Evolutionary conservation across 2,797 vertebrate species (phyloP), one percentile per base, ranked within the genome.

Genomic region (Pyrocephalus nanus): DNA sequence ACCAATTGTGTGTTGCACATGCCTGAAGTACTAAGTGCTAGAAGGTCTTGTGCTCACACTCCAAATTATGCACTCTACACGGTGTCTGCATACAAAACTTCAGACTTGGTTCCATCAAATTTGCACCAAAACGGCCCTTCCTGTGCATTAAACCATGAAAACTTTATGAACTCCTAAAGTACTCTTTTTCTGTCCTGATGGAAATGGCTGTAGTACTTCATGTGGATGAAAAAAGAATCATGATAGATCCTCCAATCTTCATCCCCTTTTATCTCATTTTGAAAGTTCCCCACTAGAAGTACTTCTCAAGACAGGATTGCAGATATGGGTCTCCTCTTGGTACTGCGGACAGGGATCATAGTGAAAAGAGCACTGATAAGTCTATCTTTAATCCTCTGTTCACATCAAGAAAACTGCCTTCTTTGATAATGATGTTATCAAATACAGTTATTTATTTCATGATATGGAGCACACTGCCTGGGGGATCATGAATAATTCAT

Each of bases 401-500:
- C 92, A 92, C 86, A 94, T 92, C 78, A 90, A 75, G 78, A 84
- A 93, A 92, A 93, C 47, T 13, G 21, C 71, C 90, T 94, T 94
- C 78, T 96, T 96, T 96, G 92, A 94, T 95, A 93, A 96, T 93
- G 92, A 93, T 51, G 0, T 96, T 96, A 95, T 95, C 92, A 95
- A 96, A 97, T 92, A 72, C 58, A 90, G 64, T 95, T 97, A 96
- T 97, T 96, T 97, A 96, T 97, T 96, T 96, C 93, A 86, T 85
- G 61, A 96, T 95, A 90, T 72, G 47, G 82, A 95, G 80, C 26
- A 23, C 73, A 87, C 64, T 0, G 81, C 88, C 92, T 95, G 58
- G 25, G 65, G 83, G 11, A 86, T 79, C 36, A 91, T 93, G 83
- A 95, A 95, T 95, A 92, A 96, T 95, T 96, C 73, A 95, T 94